Percentiles rank a stretch among this genome's conserved stretches.
Conservation (phyloP, 1,140 invertebrate species). For the Drosophila nigromelanica region DNA sequence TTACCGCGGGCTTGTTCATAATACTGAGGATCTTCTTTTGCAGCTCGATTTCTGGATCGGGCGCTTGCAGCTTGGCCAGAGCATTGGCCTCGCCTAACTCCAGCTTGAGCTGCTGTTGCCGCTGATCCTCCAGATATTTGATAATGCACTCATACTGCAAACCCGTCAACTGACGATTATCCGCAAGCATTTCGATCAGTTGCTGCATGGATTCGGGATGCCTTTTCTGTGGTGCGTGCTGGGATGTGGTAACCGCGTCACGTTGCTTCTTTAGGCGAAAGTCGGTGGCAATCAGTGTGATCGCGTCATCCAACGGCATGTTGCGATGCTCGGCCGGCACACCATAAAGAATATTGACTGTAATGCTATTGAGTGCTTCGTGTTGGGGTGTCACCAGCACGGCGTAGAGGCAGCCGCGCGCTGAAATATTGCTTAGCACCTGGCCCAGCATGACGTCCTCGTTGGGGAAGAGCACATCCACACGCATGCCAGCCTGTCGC, state of each 20-base stretch:
- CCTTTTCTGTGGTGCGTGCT: constrained; percentile 11
- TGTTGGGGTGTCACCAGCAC: constrained; percentile 94
- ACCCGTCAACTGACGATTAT: constrained; percentile 91
- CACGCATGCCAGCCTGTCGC: constrained; percentile 91
- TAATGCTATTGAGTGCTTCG: constrained; percentile 93
- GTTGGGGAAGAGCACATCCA: constrained; percentile 95
- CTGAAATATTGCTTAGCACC: constrained; percentile 94
- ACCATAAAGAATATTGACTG: constrained; percentile 95
- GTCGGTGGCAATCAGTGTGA: constrained; percentile 90
- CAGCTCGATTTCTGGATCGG: constrained; percentile 86
- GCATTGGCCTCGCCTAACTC: constrained; percentile 87
- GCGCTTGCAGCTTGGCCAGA: constrained; percentile 61
- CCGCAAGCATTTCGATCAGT: constrained; percentile 91
- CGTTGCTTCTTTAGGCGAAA: constrained; percentile 90
- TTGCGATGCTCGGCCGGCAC: constrained; percentile 95
- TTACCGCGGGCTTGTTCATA: constrained; percentile 87
- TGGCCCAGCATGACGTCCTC: constrained; percentile 92
- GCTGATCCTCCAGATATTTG: constrained; percentile 90
- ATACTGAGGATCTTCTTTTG: constrained; percentile 94
- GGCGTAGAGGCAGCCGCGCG: constrained; percentile 93
- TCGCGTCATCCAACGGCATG: constrained; percentile 96
- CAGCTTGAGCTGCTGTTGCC: constrained; percentile 89
- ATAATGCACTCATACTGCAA: constrained; percentile 92
- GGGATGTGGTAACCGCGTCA: constrained; percentile 25
- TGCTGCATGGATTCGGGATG: constrained; percentile 90